Base-by-base conservation (phyloP, 2,113 vertebrate genomes). In the Lophotis ruficrista region DNA sequence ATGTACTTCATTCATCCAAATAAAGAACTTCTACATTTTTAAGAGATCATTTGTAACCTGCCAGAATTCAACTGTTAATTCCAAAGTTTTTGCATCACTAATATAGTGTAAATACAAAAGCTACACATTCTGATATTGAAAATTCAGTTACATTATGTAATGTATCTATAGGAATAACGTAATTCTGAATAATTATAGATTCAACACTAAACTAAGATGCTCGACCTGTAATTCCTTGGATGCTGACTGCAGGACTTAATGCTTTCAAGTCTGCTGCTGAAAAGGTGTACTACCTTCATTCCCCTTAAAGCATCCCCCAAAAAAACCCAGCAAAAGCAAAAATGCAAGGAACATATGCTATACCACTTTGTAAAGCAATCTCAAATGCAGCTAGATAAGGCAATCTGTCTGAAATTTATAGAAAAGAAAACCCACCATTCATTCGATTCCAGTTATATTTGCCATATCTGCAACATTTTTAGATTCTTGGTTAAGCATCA, bases 391-490 rank as follows among this genome's bases (percentile, higher is more conserved):
- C 50, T 38, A 62, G 31, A 12, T 28, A 33, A 38, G 28, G 27
- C 43, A 87, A 43, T 16, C 41, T 69, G 31, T 10, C 27, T 70
- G 35, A 23, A 70, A 45, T 25, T 37, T n/a, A 62, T 30, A 50
- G n/a, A 18, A 0, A 23, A 56, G 37, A 43, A 57, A 83, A 4
- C 0, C 8, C 47, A 75, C 4, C 2, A 3, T 43, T n/a, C 27
- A 53, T 25, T 27, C 33, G 6, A 68, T 66, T 79, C 31, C 33
- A 61, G 14, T 53, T 48, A 12, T 8, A 22, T 31, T 71, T 75
- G 58, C 58, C 38, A 73, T 6, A 38, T 22, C 54, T 3, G 4
- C 7, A 54, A 16, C 7, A 54, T 10, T 24, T 86, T 35, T 38
- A 33, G 20, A 64, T 38, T 85, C 27, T 35, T 73, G 35, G 9